A percentile compares a stretch with the other conserved stretches of the same genome.
Evolutionary conservation across 2,888 invertebrate genomes (phyloP).

Genomic region (Dynastes tityus): DNA sequence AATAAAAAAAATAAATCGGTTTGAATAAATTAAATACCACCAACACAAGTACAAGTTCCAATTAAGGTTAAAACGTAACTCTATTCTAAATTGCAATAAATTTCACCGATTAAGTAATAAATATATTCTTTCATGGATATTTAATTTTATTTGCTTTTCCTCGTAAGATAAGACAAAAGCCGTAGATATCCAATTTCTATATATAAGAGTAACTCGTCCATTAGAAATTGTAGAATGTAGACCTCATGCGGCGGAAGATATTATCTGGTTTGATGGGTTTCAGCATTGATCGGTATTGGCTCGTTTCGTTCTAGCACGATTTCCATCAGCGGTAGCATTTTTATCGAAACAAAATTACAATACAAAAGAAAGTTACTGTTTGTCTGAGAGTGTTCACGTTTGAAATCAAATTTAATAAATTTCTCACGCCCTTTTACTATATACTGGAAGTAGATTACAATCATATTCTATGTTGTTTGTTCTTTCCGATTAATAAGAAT

Average conservation of each 20-base stretch:
- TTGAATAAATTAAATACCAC: background rate
- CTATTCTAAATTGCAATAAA: background rate
- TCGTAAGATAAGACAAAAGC: background rate
- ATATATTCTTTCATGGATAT: background rate
- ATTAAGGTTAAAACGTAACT: background rate
- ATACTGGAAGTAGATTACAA: no score
- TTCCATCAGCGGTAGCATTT: slow-evolving; percentile 43
- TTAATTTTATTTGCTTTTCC: background rate
- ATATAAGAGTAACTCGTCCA: background rate
- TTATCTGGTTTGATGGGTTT: slow-evolving; percentile 35
- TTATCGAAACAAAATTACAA: slow-evolving; percentile 30
- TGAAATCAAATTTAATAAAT: slow-evolving; percentile 11
- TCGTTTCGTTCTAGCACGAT: slow-evolving; percentile 41
- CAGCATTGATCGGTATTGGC: slow-evolving; percentile 27
- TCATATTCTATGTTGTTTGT: no score
- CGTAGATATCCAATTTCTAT: background rate
- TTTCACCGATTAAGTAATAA: background rate
- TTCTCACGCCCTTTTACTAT: slow-evolving; percentile 23
- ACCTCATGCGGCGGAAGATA: slow-evolving; percentile 41
- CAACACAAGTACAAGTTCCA: background rate
- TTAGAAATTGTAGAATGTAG: slow-evolving; percentile 28
- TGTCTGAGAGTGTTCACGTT: slow-evolving; percentile 13
- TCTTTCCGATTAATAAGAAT: background rate
- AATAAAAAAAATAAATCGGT: background rate
- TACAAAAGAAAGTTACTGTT: slow-evolving; percentile 32